Conservation (phyloP, 1,140 invertebrate genomes). For the Drosophila ironensis region DNA sequence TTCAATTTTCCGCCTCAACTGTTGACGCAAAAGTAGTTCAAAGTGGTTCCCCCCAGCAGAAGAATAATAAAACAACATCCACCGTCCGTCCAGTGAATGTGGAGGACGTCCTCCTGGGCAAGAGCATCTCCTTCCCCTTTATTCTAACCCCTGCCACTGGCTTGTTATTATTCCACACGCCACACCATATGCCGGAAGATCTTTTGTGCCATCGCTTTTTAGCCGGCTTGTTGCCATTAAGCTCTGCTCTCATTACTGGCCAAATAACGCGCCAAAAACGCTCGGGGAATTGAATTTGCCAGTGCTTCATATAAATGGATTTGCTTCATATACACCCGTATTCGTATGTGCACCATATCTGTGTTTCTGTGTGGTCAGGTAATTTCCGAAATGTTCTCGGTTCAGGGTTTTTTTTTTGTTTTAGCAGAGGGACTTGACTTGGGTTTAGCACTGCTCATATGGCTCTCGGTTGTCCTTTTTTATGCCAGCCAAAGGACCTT, state of each 20-base stretch:
- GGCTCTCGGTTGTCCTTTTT: conserved; percentile 59
- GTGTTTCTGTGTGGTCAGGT: conserved; percentile 46
- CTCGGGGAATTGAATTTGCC: conserved; percentile 44
- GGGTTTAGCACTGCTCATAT: conserved; percentile 59
- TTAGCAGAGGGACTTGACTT: conserved; percentile 53
- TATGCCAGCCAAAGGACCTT: conserved; percentile 49
- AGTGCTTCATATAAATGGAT: conserved; percentile 23
- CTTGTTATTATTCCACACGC: conserved; percentile 20
- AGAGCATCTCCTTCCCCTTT: neutral
- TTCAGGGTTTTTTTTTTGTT: conserved; percentile 12
- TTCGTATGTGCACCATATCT: neutral
- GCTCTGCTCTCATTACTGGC: conserved; percentile 37
- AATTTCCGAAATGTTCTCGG: conserved; percentile 65
- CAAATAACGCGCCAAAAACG: conserved; percentile 18
- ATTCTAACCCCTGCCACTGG: neutral
- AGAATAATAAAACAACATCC: conserved; percentile 44
- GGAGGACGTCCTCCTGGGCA: conserved; percentile 19
- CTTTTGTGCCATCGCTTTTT: conserved; percentile 33
- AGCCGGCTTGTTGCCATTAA: conserved; percentile 16
- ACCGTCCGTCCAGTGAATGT: conserved; percentile 41
- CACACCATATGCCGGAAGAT: conserved; percentile 17
- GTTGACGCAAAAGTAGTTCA: conserved; percentile 45
- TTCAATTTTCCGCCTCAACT: conserved; percentile 78
- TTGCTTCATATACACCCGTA: neutral
- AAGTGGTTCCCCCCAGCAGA: conserved; percentile 37